Percentiles rank a stretch among this genome's conserved stretches.
phyloP scores from a whole-genome alignment of 2,113 vertebrate genomes.

The Tiliqua scincoides region DNA sequence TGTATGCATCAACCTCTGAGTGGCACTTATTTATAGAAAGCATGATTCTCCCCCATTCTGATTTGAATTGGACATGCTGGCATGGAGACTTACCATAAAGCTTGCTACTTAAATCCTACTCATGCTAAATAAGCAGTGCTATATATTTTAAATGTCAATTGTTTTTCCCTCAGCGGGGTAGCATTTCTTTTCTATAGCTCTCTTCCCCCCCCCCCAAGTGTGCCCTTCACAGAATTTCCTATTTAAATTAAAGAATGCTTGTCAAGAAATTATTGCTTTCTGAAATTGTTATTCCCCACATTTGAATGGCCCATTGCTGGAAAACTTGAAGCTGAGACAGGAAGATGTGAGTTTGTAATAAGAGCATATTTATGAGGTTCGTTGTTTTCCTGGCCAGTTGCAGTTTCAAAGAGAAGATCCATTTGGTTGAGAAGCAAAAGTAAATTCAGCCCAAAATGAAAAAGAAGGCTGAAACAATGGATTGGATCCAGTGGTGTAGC shows the following conservation, averaged over 20 bases:
- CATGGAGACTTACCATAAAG: slow-evolving; percentile 28
- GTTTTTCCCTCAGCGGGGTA: slow-evolving; percentile 1
- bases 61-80: slow-evolving; percentile 1
- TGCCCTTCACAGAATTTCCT: neutral
- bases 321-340: neutral
- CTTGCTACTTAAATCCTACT: slow-evolving; percentile 31
- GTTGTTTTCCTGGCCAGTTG: neutral
- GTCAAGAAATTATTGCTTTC: neutral
- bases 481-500: too few species aligned
- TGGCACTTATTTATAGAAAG: slow-evolving; percentile 43
- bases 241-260: slow-evolving; percentile 27
- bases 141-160: slow-evolving; percentile 29
- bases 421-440: neutral
- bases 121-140: slow-evolving; percentile 21
- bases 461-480: neutral
- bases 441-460: neutral
- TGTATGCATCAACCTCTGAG: slow-evolving; percentile 38
- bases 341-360: slow-evolving; percentile 12
- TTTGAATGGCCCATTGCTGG: neutral
- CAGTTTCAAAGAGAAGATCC: neutral
- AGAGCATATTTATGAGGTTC: slow-evolving; percentile 10
- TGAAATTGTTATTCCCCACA: accelerated
- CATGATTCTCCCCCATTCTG: slow-evolving; percentile 23
- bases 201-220: neutral
- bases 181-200: slow-evolving; percentile 21